These are phyloP conservation scores for Macropis europaea DNA, from an alignment of 2,888 invertebrate genomes.

Conservation along the genomic window DNA sequence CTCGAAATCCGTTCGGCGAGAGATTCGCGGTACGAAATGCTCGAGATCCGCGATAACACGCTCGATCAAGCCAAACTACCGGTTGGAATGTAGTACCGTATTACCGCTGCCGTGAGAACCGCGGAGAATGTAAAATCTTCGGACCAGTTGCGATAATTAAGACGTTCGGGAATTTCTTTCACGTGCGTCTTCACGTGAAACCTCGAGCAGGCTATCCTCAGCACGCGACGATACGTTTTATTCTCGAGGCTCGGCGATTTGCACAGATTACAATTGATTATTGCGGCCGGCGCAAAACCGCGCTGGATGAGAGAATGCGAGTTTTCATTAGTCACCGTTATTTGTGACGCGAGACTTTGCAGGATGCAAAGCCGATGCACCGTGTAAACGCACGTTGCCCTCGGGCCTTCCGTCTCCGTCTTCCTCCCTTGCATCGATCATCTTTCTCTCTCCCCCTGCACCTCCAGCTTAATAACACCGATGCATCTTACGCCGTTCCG, in stretches of 20 bases:
- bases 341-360: conserved; percentile 52
- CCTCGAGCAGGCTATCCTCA: background rate
- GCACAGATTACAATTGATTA: conserved; percentile 49
- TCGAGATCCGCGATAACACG: too few species aligned
- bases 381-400: conserved; percentile 55
- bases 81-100: too few species aligned
- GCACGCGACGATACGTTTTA: background rate
- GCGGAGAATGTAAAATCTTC: too few species aligned
- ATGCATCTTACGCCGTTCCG: conserved; percentile 19
- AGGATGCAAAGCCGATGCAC: conserved; percentile 47
- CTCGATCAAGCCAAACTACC: too few species aligned
- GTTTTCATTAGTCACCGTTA: conserved; percentile 65
- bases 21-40: too few species aligned
- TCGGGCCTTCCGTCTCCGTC: conserved; percentile 22
- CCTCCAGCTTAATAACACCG: conserved; percentile 43
- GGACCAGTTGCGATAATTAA: too few species aligned
- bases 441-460: conserved; percentile 23
- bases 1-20: too few species aligned
- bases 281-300: conserved; percentile 28
- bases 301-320: conserved; percentile 36
- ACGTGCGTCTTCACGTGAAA: too few species aligned
- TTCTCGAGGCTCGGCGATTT: conserved; percentile 30
- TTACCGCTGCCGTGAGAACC: too few species aligned
- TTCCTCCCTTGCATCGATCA: background rate
- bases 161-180: too few species aligned